Base-by-base conservation (phyloP, 2,888 invertebrate genomes). In the Sinopyrophorus schimmeli region DNA sequence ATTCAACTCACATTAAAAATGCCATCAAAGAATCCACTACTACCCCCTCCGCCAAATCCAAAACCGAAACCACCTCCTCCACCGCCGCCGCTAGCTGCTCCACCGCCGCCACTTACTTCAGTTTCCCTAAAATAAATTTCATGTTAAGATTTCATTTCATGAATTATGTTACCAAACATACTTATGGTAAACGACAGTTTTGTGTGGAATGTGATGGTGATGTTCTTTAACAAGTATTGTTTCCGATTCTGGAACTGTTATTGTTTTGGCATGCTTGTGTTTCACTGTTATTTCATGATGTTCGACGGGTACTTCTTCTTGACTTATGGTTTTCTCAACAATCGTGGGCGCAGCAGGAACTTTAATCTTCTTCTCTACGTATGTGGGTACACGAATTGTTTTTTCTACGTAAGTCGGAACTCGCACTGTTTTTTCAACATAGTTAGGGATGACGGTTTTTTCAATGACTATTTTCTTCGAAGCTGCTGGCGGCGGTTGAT, bases 381-480 rank as follows among this genome's bases (percentile, higher is more conserved):
- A 61, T 3, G 71, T 70, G 3, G 72, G 72, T 16, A 72, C 71
- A 40, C 68, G 49, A 23, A 72, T 58, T 4, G 70, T 69, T 55
- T 71, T 72, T 48, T 72, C 72, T 2, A 69, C 71, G 46, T 71
- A 72, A 18, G 62, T 62, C 20, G 71, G 72, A 10, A 71, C 71
- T 51, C 68, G 68, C 5, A 71, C 62, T 3, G 67, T 70, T 55
- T 72, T 72, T 44, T 71, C 71, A 3, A 69, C 69, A 43, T 71
- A 72, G 42, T 72, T 66, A 16, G 71, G 71, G 38, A 71, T 67
- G 1, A 70, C 67, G 5, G 71, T 72, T 44, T 68, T 59, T 59
- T 72, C 68, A 5, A 71, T 62, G 24, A 67, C 65, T 2, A 69
- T 69, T 34, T 60, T 61, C 28, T 63, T 58, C 3, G 64, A 53